Percentiles rank a stretch among this genome's conserved stretches.
Evolutionary conservation across 2,888 invertebrate species (phyloP).

Genomic region (Galerucella pusilla): DNA sequence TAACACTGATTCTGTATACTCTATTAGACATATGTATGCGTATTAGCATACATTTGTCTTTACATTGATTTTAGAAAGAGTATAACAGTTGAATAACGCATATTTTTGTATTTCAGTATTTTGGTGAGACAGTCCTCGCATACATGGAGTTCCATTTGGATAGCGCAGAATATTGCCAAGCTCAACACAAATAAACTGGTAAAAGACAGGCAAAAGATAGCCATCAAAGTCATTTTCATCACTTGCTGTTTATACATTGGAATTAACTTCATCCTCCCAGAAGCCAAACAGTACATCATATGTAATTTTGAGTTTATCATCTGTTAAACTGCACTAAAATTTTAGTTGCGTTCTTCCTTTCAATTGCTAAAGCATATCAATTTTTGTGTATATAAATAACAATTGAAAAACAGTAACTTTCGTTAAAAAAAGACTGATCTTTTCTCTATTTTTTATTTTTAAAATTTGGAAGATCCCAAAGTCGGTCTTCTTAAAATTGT

Average conservation of each 20-base stretch:
- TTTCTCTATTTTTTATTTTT: constrained; percentile 38
- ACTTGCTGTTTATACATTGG: constrained; percentile 49
- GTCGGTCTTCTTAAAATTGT: constrained; percentile 42
- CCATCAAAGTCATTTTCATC: constrained; percentile 47
- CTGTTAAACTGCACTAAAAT: constrained; percentile 40
- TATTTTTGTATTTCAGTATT: constrained; percentile 74
- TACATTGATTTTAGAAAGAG: too few relatives aligned
- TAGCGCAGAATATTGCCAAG: constrained; percentile 98
- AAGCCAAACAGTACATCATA: constrained; percentile 57
- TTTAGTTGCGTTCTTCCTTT: constrained; percentile 55
- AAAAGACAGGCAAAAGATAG: constrained; percentile 44
- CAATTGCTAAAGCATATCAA: constrained; percentile 61
- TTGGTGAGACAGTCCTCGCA: constrained; percentile 89
- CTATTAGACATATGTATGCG: too few relatives aligned
- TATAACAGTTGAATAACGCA: not conserved
- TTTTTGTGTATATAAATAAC: constrained; percentile 55
- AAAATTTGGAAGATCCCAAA: constrained; percentile 33
- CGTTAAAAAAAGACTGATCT: constrained; percentile 49
- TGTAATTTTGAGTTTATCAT: constrained; percentile 39
- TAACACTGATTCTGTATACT: too few relatives aligned
- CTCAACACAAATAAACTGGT: constrained; percentile 91
- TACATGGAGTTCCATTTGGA: constrained; percentile 99
- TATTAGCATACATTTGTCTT: too few relatives aligned
- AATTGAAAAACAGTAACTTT: constrained; percentile 43
- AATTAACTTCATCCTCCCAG: constrained; percentile 55